Percentiles rank a stretch among this genome's conserved stretches.
Conservation (phyloP, 2,888 invertebrate species). For the Sinelater perroti region DNA sequence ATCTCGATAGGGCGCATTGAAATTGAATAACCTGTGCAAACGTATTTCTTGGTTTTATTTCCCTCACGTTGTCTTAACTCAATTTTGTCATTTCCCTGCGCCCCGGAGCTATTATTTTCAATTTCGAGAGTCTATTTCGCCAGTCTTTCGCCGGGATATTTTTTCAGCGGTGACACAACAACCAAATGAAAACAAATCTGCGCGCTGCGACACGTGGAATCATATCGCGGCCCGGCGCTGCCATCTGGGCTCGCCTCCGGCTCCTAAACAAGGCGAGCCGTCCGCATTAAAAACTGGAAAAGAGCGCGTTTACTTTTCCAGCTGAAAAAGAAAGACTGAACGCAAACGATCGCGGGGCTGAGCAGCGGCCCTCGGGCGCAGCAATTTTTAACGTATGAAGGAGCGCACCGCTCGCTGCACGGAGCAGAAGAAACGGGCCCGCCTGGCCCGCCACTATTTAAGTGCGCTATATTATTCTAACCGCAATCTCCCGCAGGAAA, state of each 20-base stretch:
- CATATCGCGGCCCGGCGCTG: constrained; percentile 33
- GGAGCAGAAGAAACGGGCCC: background rate
- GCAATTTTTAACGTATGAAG: constrained; percentile 28
- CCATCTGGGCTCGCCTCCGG: constrained; percentile 37
- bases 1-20: constrained; percentile 13
- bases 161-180: constrained; percentile 41
- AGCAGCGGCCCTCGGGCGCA: constrained; percentile 16
- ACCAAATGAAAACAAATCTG: constrained; percentile 48
- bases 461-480: constrained; percentile 26
- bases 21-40: constrained; percentile 44
- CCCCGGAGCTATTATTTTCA: constrained; percentile 55
- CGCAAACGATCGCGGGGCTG: constrained; percentile 26
- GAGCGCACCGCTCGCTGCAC: background rate
- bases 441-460: constrained; percentile 17
- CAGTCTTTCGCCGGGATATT: constrained; percentile 41
- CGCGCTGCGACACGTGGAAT: constrained; percentile 37
- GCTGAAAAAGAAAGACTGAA: constrained; percentile 32
- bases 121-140: constrained; percentile 53
- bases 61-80: constrained; percentile 53
- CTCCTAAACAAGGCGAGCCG: constrained; percentile 34
- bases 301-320: constrained; percentile 27
- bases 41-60: constrained; percentile 47
- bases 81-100: constrained; percentile 51
- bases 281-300: constrained; percentile 36
- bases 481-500: constrained; percentile 23